Percentiles rank a stretch among this genome's conserved stretches.
phyloP scores from a whole-genome alignment of 2,888 invertebrate species.

The Crepidodera aurea region DNA sequence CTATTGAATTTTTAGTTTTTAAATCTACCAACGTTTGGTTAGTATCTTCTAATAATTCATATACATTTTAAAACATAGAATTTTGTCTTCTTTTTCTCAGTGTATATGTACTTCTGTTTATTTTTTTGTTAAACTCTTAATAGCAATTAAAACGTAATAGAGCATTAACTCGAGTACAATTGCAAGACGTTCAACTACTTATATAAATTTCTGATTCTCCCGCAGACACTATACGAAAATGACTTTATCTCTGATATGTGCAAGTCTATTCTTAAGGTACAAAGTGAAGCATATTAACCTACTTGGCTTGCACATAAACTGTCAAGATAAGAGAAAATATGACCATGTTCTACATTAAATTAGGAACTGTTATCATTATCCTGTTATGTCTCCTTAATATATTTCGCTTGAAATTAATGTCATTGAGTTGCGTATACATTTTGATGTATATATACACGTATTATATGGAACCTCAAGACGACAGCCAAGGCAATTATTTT shows the following conservation, averaged over 20 bases:
- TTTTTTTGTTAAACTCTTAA: no score
- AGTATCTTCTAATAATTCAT: no score
- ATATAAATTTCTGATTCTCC: not conserved
- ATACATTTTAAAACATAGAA: no score
- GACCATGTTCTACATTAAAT: constrained; percentile 28
- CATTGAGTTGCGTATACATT: constrained; percentile 18
- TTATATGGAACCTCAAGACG: not conserved
- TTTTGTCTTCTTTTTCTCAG: no score
- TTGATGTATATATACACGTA: constrained; percentile 4
- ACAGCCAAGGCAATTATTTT: not conserved
- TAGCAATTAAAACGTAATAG: not conserved
- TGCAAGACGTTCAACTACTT: not conserved
- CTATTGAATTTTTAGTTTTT: no score
- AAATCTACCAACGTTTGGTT: no score
- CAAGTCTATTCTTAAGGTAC: constrained; percentile 23
- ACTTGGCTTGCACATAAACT: constrained; percentile 27
- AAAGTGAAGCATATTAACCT: constrained; percentile 26
- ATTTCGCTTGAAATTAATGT: constrained; percentile 23
- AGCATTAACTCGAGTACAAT: not conserved
- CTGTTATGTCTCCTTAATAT: constrained; percentile 29
- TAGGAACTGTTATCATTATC: constrained; percentile 28
- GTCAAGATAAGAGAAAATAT: constrained; percentile 28
- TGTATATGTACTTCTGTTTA: no score
- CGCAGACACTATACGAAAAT: not conserved
- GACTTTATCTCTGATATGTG: constrained; percentile 19